Conservation (phyloP, 2,797 vertebrate species). For the Saxicola maurus region DNA sequence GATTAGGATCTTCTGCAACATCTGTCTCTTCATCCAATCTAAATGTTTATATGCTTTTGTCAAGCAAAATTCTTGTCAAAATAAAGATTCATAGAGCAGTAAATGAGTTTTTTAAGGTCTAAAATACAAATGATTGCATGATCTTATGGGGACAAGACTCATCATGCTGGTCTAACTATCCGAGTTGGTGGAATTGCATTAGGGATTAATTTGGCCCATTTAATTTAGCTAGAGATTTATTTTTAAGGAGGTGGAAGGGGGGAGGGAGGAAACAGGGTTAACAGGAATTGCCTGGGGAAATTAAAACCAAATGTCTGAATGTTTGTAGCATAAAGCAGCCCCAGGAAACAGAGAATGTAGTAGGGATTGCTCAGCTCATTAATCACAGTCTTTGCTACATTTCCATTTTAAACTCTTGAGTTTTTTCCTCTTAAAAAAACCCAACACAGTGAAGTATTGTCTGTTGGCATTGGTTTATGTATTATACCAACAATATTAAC, state of each 20-base stretch:
- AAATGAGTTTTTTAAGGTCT: slow-evolving; percentile 13
- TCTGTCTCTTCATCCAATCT: neutral
- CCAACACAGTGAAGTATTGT: fast-evolving
- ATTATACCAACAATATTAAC: neutral
- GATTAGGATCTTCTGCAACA: neutral
- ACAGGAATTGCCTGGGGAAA: slow-evolving; percentile 38
- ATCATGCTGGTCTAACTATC: neutral
- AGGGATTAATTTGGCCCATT: slow-evolving; percentile 62
- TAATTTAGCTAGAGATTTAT: slow-evolving; percentile 47
- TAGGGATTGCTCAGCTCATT: slow-evolving; percentile 31
- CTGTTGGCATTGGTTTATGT: neutral
- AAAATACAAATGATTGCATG: neutral
- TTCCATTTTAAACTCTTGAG: neutral
- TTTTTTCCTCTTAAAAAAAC: neutral
- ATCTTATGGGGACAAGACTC: neutral
- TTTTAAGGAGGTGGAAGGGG: slow-evolving; percentile 13
- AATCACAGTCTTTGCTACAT: slow-evolving; percentile 10
- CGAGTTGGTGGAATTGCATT: slow-evolving; percentile 25
- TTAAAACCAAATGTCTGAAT: slow-evolving; percentile 28
- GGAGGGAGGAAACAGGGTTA: slow-evolving; percentile 32
- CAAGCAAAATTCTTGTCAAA: neutral
- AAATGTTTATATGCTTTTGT: neutral
- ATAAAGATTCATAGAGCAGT: neutral
- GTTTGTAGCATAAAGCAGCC: neutral
- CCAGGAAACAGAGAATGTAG: neutral